A percentile compares a stretch with the other conserved stretches of the same genome.
These are phyloP conservation scores for Xestia sexstrigata DNA, from an alignment of 2,888 invertebrate genomes.

Conservation along the genomic window DNA sequence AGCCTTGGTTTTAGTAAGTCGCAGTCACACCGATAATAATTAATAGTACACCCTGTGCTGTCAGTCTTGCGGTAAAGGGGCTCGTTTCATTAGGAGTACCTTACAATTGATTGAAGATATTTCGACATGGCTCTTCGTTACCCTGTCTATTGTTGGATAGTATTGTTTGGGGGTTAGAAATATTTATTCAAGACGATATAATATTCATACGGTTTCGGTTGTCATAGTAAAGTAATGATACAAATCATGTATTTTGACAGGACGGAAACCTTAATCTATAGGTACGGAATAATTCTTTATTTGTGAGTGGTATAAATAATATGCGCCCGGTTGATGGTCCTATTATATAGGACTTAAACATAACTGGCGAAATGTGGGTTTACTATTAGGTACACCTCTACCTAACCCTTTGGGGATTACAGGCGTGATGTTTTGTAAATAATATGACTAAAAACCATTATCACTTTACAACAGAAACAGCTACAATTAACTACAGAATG, in stretches of 20 bases:
- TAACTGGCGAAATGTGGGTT: no score
- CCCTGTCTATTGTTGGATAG: not conserved
- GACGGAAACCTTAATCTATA: not conserved
- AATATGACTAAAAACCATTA: not conserved
- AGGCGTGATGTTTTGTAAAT: not conserved
- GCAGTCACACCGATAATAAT: constrained; percentile 16
- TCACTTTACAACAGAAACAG: not conserved
- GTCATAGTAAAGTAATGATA: not conserved
- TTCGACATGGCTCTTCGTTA: constrained; percentile 11
- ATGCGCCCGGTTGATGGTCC: not conserved
- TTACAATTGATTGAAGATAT: constrained; percentile 27
- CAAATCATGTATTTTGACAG: not conserved
- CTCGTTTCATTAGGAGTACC: constrained; percentile 20
- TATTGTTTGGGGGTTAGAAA: constrained; percentile 4
- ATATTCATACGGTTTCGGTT: not conserved
- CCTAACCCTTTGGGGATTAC: no score
- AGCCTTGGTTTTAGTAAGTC: not conserved
- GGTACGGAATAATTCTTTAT: not conserved
- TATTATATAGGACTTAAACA: no score
- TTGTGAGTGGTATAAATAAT: not conserved
- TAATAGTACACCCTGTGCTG: constrained; percentile 25
- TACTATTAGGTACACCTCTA: no score
- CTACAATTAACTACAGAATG: not conserved
- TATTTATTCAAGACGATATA: not conserved
- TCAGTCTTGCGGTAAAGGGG: constrained; percentile 21